Evolutionary conservation across 2,888 invertebrate genomes (phyloP), one percentile per base, ranked within the genome.

Genomic region (Drosophila monieri): DNA sequence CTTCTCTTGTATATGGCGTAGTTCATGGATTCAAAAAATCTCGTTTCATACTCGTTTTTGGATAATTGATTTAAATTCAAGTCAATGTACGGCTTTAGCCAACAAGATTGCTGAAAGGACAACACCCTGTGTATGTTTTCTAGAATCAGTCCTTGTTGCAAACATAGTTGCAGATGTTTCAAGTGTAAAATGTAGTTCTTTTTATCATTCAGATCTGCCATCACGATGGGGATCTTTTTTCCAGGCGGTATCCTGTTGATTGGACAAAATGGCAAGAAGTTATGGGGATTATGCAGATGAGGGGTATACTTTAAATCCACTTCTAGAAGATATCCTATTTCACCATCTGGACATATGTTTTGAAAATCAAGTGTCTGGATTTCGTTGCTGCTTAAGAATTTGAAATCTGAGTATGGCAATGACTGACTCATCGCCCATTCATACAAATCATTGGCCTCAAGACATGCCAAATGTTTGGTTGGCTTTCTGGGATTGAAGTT

Each of bases 401-500:
- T 21, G 2, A 41, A 57, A 8, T 48, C 21, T 2, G 46, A 46
- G 25, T 3, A 39, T n/a, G 41, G 52, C 1, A 59, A 9, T 4
- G 18, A 18, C 5, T 57, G 48, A 12, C 57, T 41, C 48, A 57
- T 57, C 0, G 14, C 57, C 57, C 57, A 48, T 0, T 39, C 57
- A 15, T 41, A n/a, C n/a, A 56, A 48, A 30, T 48, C 32, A 9
- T 43, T 53, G 2, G 41, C 53, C 5, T 53, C 53, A 27, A 53
- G 27, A 10, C 18, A 41, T 9, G 41, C 23, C 4, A 54, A 32
- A 15, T 32, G 44, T 14, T 32, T 44, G 6, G 6, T 55, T 2
- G 54, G 32, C 5, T 55, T 23, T 10, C 9, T 15, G 5, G 37
- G 30, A 14, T 54, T 14, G 15, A 14, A 55, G 3, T 23, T 55